A percentile compares a stretch with the other conserved stretches of the same genome.
Evolutionary conservation across 2,797 vertebrate species (phyloP).

Genomic region (Myotis findleyi): DNA sequence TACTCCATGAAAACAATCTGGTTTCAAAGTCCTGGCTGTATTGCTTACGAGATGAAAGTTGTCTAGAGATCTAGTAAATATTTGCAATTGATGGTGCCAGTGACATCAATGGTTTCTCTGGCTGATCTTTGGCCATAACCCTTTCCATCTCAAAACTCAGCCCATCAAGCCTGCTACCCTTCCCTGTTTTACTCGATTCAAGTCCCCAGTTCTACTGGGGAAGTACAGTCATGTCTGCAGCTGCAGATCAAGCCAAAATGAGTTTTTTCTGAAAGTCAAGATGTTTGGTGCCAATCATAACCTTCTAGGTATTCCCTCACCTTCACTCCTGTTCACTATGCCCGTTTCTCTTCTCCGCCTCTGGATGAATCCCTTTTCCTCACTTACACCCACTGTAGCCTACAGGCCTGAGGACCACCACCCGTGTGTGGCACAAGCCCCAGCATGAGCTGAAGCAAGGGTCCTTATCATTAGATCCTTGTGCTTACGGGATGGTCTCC

Average conservation of each 20-base stretch:
- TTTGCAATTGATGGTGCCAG: constrained; percentile 12
- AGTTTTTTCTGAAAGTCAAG: neutral
- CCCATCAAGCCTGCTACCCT: neutral
- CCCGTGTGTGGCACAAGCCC: neutral
- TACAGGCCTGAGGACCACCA: neutral
- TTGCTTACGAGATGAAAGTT: constrained; percentile 6
- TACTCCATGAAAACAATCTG: neutral
- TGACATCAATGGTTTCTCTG: neutral
- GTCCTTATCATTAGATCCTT: neutral
- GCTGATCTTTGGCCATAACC: neutral
- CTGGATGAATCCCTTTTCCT: neutral
- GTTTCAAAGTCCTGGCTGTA: constrained; percentile 42
- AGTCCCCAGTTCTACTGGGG: neutral
- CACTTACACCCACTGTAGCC: neutral
- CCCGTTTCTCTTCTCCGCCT: neutral
- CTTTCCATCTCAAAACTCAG: neutral
- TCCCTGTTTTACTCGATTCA: neutral
- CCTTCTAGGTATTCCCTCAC: neutral
- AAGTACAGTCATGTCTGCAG: neutral
- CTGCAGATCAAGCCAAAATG: neutral
- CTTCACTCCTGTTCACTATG: neutral
- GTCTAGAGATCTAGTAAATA: constrained; percentile 32
- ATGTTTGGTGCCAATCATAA: neutral
- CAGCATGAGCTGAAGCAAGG: neutral
- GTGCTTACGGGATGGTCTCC: neutral